phyloP scores from a whole-genome alignment of 1,140 invertebrate genomes.

The Oedothorax gibbosus region DNA sequence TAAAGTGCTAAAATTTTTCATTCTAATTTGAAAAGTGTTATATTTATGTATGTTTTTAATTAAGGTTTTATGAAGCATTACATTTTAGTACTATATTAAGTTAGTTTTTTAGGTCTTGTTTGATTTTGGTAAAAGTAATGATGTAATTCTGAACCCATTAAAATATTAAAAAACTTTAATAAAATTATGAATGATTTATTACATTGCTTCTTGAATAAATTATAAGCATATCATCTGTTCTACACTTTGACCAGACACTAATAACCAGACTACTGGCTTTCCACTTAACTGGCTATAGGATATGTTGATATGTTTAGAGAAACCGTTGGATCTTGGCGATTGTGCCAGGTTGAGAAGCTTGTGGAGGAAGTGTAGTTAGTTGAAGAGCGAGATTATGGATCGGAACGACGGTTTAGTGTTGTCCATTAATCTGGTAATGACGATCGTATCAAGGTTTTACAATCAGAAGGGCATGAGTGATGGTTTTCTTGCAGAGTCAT shows the following conservation, averaged over 20 bases:
- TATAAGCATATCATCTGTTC: constrained; percentile 26
- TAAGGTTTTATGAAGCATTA: no score
- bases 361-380: constrained; percentile 71
- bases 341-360: constrained; percentile 72
- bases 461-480: constrained; percentile 75
- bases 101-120: no score
- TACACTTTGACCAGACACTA: not conserved
- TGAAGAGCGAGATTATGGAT: constrained; percentile 72
- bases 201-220: no score
- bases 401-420: constrained; percentile 68
- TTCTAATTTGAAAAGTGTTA: no score
- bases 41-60: no score
- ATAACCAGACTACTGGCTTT: constrained; percentile 10
- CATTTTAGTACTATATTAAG: no score
- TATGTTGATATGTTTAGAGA: constrained; percentile 73
- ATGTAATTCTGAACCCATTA: no score
- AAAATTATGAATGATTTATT: no score
- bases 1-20: no score
- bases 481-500: constrained; percentile 16
- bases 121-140: no score
- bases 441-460: constrained; percentile 75
- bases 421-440: constrained; percentile 74
- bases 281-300: constrained; percentile 38
- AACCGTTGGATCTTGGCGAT: constrained; percentile 74
- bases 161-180: no score